Evolutionary conservation across 2,113 vertebrate species (phyloP).

Genomic region (Arizona elegans): DNA sequence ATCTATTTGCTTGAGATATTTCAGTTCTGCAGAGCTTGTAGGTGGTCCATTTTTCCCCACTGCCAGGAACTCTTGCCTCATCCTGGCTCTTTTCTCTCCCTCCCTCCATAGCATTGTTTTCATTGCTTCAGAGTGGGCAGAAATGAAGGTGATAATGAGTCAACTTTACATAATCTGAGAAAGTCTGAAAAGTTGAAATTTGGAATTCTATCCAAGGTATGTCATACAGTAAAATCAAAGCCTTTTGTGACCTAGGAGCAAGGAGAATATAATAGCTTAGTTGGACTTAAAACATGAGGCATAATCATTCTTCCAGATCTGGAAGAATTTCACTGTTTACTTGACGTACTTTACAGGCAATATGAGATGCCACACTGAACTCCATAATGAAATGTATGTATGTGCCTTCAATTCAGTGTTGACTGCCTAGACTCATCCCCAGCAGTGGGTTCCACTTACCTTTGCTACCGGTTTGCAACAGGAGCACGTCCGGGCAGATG

Average conservation of each 20-base stretch:
- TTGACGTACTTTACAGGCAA: background rate
- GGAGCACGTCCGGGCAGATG: too few relatives aligned
- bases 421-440: background rate
- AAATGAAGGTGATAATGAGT: background rate
- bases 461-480: too few relatives aligned
- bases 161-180: background rate
- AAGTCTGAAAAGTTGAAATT: background rate
- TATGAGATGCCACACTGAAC: background rate
- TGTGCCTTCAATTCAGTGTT: background rate
- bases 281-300: constrained; percentile 19
- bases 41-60: background rate
- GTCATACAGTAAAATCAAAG: constrained; percentile 19
- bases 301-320: background rate
- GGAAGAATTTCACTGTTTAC: background rate
- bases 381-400: background rate
- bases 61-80: background rate
- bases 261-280: constrained; percentile 46
- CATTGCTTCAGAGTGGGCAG: background rate
- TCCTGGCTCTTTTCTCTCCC: background rate
- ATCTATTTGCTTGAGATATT: background rate
- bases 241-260: constrained; percentile 44
- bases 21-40: background rate
- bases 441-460: too few relatives aligned
- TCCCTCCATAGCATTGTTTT: background rate
- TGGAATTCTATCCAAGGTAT: constrained; percentile 53